Percentiles rank a stretch among this genome's conserved stretches.
These are phyloP conservation scores for Achroia grisella DNA, from an alignment of 1,140 invertebrate species.

Conservation along the genomic window DNA sequence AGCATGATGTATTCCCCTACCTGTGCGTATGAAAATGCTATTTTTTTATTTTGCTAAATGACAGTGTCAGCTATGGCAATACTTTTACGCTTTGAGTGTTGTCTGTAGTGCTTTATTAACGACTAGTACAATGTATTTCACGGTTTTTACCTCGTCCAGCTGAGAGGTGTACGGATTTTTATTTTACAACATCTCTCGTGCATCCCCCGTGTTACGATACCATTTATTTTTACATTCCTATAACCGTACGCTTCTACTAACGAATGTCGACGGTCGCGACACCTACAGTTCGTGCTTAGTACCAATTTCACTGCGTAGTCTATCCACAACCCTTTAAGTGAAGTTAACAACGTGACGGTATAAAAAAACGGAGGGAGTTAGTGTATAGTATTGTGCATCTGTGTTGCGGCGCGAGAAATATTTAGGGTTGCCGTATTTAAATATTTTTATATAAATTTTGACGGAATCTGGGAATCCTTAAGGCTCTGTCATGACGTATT, in stretches of 20 bases:
- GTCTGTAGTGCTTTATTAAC: constrained; percentile 34
- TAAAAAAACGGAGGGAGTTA: constrained; percentile 49
- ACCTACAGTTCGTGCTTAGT: constrained; percentile 20
- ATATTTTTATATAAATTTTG: too few species aligned
- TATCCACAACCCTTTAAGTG: constrained; percentile 66
- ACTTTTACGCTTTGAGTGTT: constrained; percentile 60
- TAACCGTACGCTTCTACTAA: constrained; percentile 70
- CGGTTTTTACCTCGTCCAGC: constrained; percentile 19
- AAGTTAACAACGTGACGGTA: constrained; percentile 46
- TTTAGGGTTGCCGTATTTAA: constrained; percentile 20
- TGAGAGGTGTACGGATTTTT: constrained; percentile 43
- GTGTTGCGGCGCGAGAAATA: constrained; percentile 33
- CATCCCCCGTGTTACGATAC: constrained; percentile 57
- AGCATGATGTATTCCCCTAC: constrained; percentile 57
- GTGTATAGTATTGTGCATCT: constrained; percentile 68
- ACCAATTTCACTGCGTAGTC: constrained; percentile 44
- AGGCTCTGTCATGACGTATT: too few species aligned
- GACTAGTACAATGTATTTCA: constrained; percentile 30
- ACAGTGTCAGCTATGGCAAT: constrained; percentile 28
- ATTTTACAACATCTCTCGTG: constrained; percentile 39
- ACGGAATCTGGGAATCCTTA: too few species aligned
- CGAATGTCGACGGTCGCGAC: constrained; percentile 43
- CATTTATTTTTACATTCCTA: constrained; percentile 23
- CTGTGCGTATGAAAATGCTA: constrained; percentile 20
- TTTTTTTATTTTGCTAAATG: constrained; percentile 30